These are phyloP conservation scores for Papilio aristodemus DNA, from an alignment of 1,140 invertebrate genomes.

Conservation along the genomic window DNA sequence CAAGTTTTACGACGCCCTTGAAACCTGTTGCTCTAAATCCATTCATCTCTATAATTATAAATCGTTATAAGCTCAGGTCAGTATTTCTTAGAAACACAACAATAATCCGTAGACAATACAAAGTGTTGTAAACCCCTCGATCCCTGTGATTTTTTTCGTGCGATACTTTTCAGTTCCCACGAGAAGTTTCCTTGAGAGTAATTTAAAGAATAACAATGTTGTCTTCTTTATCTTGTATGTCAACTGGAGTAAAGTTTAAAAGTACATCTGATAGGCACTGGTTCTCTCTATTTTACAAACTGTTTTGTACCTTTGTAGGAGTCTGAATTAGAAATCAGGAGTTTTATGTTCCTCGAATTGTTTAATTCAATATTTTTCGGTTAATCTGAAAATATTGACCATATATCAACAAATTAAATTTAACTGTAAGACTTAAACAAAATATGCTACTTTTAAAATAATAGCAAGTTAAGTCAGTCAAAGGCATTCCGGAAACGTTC, in stretches of 20 bases:
- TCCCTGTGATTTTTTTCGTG: constrained; percentile 61
- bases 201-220: constrained; percentile 64
- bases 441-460: no score
- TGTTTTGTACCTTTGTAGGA: background rate
- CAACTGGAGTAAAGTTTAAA: constrained; percentile 41
- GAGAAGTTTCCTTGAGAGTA: constrained; percentile 60
- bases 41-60: constrained; percentile 24
- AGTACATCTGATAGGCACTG: constrained; percentile 27
- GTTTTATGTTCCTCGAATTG: no score
- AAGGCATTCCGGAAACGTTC: constrained; percentile 33
- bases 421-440: no score
- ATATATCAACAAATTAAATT: no score
- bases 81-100: constrained; percentile 29
- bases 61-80: constrained; percentile 16
- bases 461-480: no score
- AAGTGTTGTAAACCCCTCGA: constrained; percentile 52
- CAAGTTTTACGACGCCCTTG: constrained; percentile 13
- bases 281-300: constrained; percentile 24
- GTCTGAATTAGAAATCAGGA: no score
- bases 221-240: constrained; percentile 47
- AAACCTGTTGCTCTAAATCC: constrained; percentile 28
- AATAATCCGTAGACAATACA: constrained; percentile 53
- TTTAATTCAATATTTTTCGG: no score
- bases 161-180: constrained; percentile 57
- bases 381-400: no score